Percentiles rank a stretch among this genome's conserved stretches.
Conservation (phyloP, 2,888 invertebrate genomes). For the Cheiracanthium punctorium region DNA sequence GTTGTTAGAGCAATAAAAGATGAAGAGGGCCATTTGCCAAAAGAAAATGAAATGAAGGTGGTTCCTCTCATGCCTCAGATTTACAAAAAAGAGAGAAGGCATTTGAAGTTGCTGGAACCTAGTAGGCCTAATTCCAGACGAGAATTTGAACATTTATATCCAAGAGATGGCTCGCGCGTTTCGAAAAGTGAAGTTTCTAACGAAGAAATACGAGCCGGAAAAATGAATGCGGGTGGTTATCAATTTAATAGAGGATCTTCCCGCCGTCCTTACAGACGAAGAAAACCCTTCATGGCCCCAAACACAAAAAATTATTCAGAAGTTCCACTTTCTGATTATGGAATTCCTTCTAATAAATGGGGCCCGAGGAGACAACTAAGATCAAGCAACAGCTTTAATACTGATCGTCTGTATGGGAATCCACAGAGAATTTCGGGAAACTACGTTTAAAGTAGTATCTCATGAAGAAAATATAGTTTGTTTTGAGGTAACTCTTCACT, state of each 20-base stretch:
- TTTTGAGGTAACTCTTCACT: no score
- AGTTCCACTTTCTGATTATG: not conserved
- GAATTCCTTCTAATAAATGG: not conserved
- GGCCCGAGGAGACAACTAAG: constrained; percentile 21
- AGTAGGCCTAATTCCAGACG: not conserved
- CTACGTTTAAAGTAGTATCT: no score
- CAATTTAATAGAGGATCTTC: not conserved
- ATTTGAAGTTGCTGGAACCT: not conserved
- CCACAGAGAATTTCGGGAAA: not conserved
- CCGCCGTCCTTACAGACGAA: not conserved
- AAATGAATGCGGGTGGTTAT: not conserved
- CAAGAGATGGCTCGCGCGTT: not conserved
- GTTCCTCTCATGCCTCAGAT: constrained; percentile 35
- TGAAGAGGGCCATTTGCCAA: constrained; percentile 31
- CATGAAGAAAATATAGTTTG: no score
- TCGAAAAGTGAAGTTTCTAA: no score
- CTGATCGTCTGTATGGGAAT: not conserved
- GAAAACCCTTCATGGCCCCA: not conserved
- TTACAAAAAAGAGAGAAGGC: not conserved
- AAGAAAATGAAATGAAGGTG: constrained; percentile 50
- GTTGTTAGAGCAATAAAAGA: constrained; percentile 84
- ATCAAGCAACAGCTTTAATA: constrained; percentile 30
- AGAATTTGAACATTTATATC: not conserved
- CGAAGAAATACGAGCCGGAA: no score
- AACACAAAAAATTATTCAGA: not conserved